Conservation (phyloP, 2,888 invertebrate genomes). For the Hedychridium roseum region DNA sequence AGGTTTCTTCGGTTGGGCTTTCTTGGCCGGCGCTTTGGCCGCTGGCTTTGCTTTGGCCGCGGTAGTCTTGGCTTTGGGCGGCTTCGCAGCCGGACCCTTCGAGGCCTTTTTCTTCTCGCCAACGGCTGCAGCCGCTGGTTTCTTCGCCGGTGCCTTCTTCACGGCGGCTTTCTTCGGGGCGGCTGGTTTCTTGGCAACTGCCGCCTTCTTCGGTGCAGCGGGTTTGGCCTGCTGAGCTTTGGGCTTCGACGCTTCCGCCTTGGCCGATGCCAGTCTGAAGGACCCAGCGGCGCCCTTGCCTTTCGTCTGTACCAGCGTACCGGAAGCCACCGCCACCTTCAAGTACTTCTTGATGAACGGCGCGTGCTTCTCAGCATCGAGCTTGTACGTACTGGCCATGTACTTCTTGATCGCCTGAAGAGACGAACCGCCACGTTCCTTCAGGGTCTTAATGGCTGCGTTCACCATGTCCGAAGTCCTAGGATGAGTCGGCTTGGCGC, state of each 20-base stretch:
- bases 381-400: conserved; percentile 68
- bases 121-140: conserved; percentile 1
- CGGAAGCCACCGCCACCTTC: conserved; percentile 67
- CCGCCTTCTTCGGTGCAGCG: conserved; percentile 55
- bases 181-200: conserved; percentile 46
- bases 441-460: conserved; percentile 66
- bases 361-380: conserved; percentile 69
- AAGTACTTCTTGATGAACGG: conserved; percentile 70
- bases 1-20: conserved; percentile 10
- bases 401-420: conserved; percentile 72
- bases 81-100: conserved; percentile 14
- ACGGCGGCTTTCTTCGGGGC: conserved; percentile 21
- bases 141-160: conserved; percentile 9
- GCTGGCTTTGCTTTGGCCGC: conserved; percentile 28
- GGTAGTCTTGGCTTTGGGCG: conserved; percentile 58
- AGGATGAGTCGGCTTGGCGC: conserved; percentile 64
- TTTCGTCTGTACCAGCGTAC: conserved; percentile 67
- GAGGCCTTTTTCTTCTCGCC: conserved; percentile 15
- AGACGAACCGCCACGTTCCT: conserved; percentile 71
- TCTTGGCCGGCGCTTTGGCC: conserved; percentile 36
- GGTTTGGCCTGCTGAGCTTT: conserved; percentile 7
- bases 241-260: conserved; percentile 14
- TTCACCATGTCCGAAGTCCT: conserved; percentile 69
- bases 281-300: conserved; percentile 68
- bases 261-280: conserved; percentile 60